phyloP scores from a whole-genome alignment of 2,888 invertebrate genomes.

The Tortricodes alternella region DNA sequence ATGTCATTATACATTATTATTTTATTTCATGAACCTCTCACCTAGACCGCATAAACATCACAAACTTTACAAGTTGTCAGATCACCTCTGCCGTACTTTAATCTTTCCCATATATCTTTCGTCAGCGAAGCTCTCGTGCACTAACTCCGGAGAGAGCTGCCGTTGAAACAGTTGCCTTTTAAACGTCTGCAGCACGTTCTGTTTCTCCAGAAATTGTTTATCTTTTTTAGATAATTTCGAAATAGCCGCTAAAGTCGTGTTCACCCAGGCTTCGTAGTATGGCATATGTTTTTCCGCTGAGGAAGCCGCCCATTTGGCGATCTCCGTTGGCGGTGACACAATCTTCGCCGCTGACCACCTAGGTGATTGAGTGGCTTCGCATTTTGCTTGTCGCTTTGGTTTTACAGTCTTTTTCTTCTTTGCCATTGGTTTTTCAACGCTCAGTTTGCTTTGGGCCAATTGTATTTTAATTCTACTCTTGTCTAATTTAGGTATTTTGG shows the following conservation, averaged over 20 bases:
- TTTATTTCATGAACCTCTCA: too few relatives aligned
- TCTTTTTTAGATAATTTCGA: conserved; percentile 47
- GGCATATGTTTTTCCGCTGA: conserved; percentile 53
- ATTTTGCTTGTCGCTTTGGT: neutral
- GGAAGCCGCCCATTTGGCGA: conserved; percentile 67
- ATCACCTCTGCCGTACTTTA: conserved; percentile 46
- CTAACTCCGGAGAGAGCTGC: conserved; percentile 45
- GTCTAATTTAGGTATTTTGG: conserved; percentile 27
- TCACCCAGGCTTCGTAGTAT: conserved; percentile 72
- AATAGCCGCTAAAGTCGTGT: conserved; percentile 58
- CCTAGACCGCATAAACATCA: too few relatives aligned
- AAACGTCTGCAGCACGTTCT: conserved; percentile 42
- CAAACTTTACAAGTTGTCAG: too few relatives aligned
- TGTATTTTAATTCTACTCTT: too few relatives aligned
- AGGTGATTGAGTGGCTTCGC: conserved; percentile 26
- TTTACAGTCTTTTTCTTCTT: conserved; percentile 25
- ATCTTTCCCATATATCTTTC: conserved; percentile 62
- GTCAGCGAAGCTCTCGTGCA: conserved; percentile 49
- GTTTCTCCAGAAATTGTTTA: conserved; percentile 40
- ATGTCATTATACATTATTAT: too few relatives aligned
- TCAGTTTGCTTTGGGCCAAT: conserved; percentile 17
- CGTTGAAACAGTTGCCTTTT: conserved; percentile 42
- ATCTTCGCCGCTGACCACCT: conserved; percentile 14
- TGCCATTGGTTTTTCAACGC: conserved; percentile 27
- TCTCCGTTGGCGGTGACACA: conserved; percentile 54